Conservation (phyloP, 2,113 vertebrate genomes). For the Tenrec ecaudatus region DNA sequence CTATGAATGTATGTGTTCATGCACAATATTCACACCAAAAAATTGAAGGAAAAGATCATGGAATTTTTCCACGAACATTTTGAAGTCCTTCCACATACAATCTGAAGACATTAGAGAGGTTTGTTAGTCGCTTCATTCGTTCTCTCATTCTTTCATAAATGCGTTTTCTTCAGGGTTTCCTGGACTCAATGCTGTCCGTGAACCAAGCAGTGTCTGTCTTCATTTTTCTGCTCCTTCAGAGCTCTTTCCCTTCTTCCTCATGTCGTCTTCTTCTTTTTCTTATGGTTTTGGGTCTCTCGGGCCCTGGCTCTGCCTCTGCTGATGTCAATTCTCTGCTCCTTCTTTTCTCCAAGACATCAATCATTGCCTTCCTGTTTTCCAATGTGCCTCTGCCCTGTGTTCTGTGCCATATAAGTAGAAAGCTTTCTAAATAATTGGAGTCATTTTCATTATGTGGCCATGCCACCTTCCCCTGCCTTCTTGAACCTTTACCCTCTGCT, state of each 20-base stretch:
- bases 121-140: background rate
- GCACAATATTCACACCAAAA: no score
- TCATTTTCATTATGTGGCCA: background rate
- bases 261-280: background rate
- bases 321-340: background rate
- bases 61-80: no score
- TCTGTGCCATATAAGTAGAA: background rate
- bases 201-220: background rate
- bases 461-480: background rate
- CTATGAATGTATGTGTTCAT: no score
- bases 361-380: rapidly evolving
- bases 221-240: background rate
- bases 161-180: background rate
- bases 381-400: background rate
- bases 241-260: background rate
- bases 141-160: background rate
- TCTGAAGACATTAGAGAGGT: background rate
- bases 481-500: background rate
- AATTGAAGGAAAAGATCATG: no score
- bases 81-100: no score
- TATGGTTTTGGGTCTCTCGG: no score
- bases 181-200: background rate
- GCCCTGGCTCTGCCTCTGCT: background rate
- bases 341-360: background rate
- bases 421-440: no score